Base-by-base conservation (phyloP, 1,140 invertebrate genomes). In the Bathynomus jamesi region DNA sequence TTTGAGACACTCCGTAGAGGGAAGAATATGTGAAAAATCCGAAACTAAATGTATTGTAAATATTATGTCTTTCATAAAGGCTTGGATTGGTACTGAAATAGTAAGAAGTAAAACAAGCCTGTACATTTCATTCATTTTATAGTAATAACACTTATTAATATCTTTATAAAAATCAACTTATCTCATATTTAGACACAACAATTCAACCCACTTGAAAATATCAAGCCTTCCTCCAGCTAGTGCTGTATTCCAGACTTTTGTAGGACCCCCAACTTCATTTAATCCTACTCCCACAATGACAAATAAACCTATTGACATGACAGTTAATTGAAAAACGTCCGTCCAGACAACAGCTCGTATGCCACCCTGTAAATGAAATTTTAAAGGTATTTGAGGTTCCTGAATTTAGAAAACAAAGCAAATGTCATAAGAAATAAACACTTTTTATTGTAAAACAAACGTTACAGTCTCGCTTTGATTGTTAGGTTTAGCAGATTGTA, bases 171-270 rank as follows among this genome's bases (percentile, higher is more conserved):
- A 8, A 40, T 40, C 32, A 40, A 40, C 17, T 40, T 7, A 8
- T 40, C 17, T 40, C 7, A n/a, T n/a, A 53, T 17, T 2, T 53
- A 53, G 2, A 53, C 2, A 21, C 2, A 5, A 53, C 2, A 17
- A 5, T 64, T 27, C 25, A 11, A 28, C 32, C 10, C 30, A 69
- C 78, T 0, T 79, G 78, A 3, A 86, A 79, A 60, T 10, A 30
- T 69, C 67, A 7, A 61, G 60, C 11, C 69, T 40, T n/a, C 69
- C 69, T 24, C 61, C 28, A 29, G 63, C 69, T 3, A 32, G 17
- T n/a, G 28, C 69, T 10, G 32, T 65, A 17, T 64, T 31, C 69
- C 61, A 70, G 13, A 64, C 29, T 2, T 63, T 64, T 32, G 46
- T 11, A n/a, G 53, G 24, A n/a, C 62, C 62, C 8, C 69, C 69